Percentiles rank a stretch among this genome's conserved stretches.
These are phyloP conservation scores for Marisa cornuarietis DNA, from an alignment of 1,140 invertebrate species.

Conservation along the genomic window DNA sequence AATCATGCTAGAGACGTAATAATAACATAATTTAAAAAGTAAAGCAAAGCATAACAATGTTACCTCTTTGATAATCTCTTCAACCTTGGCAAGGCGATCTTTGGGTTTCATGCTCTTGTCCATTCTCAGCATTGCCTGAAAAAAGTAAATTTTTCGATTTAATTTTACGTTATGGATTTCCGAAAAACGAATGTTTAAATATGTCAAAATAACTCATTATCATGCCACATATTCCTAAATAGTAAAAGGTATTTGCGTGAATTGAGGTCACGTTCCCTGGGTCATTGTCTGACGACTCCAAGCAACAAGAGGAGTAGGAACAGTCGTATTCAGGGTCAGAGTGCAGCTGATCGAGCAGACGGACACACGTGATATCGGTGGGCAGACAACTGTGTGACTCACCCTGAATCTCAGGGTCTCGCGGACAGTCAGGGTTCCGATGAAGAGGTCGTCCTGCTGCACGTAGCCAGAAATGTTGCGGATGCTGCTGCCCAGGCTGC, in stretches of 20 bases:
- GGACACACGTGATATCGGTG: too few species aligned
- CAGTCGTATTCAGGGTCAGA: too few species aligned
- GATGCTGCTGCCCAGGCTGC: slow-evolving; percentile 13
- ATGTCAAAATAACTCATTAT: too few species aligned
- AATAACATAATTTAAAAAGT: not conserved
- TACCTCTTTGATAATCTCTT: slow-evolving; percentile 89
- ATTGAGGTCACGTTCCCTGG: too few species aligned
- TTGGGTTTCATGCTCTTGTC: slow-evolving; percentile 79
- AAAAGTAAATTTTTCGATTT: not conserved
- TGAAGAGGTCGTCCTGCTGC: slow-evolving; percentile 80
- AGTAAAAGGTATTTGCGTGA: too few species aligned
- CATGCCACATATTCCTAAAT: too few species aligned
- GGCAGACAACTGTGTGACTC: not conserved
- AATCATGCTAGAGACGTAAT: too few species aligned
- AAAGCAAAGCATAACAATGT: slow-evolving; percentile 35
- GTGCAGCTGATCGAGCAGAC: too few species aligned
- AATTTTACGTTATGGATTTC: too few species aligned
- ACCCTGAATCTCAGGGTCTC: slow-evolving; percentile 71
- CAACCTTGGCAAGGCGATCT: slow-evolving; percentile 82
- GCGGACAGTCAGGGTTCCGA: slow-evolving; percentile 70
- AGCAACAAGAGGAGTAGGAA: too few species aligned
- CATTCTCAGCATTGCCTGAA: slow-evolving; percentile 90
- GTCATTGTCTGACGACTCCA: too few species aligned
- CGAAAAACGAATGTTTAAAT: too few species aligned
- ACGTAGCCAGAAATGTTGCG: slow-evolving; percentile 91